Base-by-base conservation (phyloP, 2,113 vertebrate species). In the Mustelus asterias region DNA sequence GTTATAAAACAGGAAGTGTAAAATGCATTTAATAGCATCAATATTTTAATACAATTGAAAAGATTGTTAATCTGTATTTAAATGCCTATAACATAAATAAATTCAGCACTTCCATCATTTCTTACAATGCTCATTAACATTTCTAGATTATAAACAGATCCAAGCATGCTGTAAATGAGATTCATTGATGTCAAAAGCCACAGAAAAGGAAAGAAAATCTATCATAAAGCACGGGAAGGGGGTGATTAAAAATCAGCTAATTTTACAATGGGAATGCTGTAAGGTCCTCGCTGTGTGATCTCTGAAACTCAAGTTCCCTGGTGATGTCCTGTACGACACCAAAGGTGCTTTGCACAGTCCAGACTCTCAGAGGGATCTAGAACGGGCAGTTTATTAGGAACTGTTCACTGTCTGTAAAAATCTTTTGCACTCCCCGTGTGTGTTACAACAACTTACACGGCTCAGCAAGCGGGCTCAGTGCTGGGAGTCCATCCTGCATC, bases 401-500 rank as follows among this genome's bases (percentile, higher is more conserved):
- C 37, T 20, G 48, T 26, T 89, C 89, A n/a, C 29, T 92, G 33
- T 63, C 89, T 44, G 18, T 24, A 7, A 94, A 10, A 70, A 3
- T 58, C 1, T 60, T 58, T 6, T 18, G 14, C 90, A 37, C 44
- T 89, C 48, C 8, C 86, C 24, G 11, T 8, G 26, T 85, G 80
- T 89, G 41, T 54, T 58, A 18, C 1, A 48, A 58, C 54, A 89
- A 54, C 26, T 54, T 11, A 11, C 76, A 93, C 96, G 96, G 96
- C 96, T 54, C 48, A 96, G 94, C 97, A 97, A 96, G 96, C 97
- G 96, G 92, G 96, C 83, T 96, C 95, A 96, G 94, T 96, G 96
- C 97, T 96, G 95, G 96, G 60, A 97, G 96, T 96, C 96, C 95
- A 76, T 96, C 86, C 1, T 7, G 4, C 10, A 10, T 48, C 48